A percentile compares a stretch with the other conserved stretches of the same genome.
Conservation (phyloP, 53 echinoderm and acorn worm genomes). For the Actinopyga echinites region DNA sequence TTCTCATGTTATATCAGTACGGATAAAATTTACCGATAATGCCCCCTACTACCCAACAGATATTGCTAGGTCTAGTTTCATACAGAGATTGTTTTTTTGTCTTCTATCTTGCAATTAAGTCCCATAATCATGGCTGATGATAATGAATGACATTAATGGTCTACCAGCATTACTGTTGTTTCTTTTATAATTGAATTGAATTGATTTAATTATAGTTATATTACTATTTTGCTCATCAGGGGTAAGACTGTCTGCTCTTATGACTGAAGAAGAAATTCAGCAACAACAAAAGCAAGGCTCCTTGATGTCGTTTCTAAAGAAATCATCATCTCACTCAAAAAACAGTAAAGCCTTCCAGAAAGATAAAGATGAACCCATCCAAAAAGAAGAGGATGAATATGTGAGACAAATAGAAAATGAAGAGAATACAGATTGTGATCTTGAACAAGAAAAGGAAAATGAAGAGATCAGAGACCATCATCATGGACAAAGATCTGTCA, state of each 20-base stretch:
- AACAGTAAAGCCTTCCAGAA: not conserved
- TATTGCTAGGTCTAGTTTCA: too few species aligned
- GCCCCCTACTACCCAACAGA: too few species aligned
- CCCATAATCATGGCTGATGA: too few species aligned
- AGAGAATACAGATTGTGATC: not conserved
- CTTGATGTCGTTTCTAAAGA: constrained; percentile 59
- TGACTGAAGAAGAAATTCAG: constrained; percentile 44
- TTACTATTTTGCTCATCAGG: constrained; percentile 38
- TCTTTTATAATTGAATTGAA: too few species aligned
- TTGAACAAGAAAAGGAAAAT: not conserved
- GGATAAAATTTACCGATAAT: too few species aligned
- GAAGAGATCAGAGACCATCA: not conserved
- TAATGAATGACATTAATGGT: too few species aligned
- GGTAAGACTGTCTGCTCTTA: constrained; percentile 71
- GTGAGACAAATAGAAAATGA: not conserved
- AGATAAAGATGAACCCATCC: not conserved
- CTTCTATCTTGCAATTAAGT: too few species aligned
- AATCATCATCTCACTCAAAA: not conserved
- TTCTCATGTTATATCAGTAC: too few species aligned
- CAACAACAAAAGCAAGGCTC: constrained; percentile 50
- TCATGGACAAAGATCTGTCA: not conserved
- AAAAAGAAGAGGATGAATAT: not conserved
- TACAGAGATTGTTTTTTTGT: too few species aligned
- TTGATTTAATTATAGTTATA: too few species aligned
- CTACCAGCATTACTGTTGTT: too few species aligned